These are phyloP conservation scores for Rhinolophus ferrumequinum DNA, from an alignment of 2,113 vertebrate species.

Conservation along the genomic window DNA sequence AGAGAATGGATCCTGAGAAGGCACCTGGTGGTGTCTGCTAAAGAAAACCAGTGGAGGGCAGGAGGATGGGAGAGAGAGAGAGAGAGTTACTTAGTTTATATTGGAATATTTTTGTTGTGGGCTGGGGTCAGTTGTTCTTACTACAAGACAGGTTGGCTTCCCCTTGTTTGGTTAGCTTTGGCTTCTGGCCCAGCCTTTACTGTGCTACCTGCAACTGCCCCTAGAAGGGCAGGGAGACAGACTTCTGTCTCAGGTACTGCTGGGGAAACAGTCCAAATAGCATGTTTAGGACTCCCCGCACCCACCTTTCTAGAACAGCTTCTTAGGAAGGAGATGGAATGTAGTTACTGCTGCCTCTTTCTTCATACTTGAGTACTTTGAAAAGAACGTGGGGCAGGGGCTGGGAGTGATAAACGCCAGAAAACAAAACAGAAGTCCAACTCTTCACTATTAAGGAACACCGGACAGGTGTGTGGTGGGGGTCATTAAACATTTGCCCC, in stretches of 20 bases:
- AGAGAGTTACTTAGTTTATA: too few species aligned
- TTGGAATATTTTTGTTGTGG: not conserved
- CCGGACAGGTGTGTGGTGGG: not conserved
- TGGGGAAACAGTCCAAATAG: not conserved
- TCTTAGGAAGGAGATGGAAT: conserved; percentile 34
- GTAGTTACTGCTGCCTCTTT: conserved; percentile 52
- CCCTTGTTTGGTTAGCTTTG: too few species aligned
- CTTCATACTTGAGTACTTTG: conserved; percentile 48
- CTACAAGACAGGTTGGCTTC: not conserved
- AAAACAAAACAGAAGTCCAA: conserved; percentile 58
- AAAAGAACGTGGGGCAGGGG: not conserved
- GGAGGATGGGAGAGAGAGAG: not conserved
- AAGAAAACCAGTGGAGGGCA: not conserved
- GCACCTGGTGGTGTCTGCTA: not conserved
- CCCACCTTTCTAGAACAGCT: not conserved
- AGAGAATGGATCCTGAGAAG: not conserved
- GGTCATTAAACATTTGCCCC: conserved; percentile 54
- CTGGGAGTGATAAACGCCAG: conserved; percentile 26
- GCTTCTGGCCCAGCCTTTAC: not conserved
- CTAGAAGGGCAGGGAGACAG: not conserved
- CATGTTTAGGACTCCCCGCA: not conserved
- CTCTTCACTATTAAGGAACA: conserved; percentile 41
- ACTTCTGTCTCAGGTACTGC: not conserved
- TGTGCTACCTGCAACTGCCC: not conserved
- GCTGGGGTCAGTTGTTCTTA: not conserved